Percentiles rank a stretch among this genome's conserved stretches.
Conservation (phyloP, 2,113 vertebrate species). For the rat (Rattus norvegicus) region DNA sequence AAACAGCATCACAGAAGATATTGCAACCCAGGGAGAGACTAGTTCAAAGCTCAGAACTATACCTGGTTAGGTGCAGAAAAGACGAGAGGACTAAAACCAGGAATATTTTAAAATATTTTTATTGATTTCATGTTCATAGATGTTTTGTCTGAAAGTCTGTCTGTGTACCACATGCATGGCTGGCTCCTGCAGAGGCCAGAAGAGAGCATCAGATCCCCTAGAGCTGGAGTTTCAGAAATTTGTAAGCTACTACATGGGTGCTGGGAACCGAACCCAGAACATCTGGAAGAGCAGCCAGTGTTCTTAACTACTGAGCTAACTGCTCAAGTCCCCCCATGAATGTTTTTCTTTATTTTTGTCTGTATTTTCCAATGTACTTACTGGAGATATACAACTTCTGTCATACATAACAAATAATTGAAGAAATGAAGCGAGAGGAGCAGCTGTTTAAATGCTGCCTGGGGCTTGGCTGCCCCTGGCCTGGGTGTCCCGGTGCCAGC, state of each 20-base stretch:
- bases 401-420: background rate
- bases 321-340: background rate
- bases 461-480: background rate
- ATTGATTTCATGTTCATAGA: background rate
- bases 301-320: background rate
- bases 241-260: background rate
- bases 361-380: background rate
- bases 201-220: background rate
- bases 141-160: background rate
- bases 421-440: background rate
- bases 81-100: background rate
- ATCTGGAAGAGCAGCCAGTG: background rate
- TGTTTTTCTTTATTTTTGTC: background rate
- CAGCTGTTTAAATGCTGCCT: background rate
- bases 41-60: background rate
- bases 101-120: background rate
- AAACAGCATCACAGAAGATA: background rate
- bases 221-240: background rate
- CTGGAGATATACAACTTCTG: background rate
- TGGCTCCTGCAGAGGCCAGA: background rate
- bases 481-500: fast-evolving
- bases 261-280: background rate
- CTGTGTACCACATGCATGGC: background rate
- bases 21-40: background rate
- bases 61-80: background rate